Evolutionary conservation across 2,113 vertebrate species (phyloP).

Genomic region (Macrotis lagotis): DNA sequence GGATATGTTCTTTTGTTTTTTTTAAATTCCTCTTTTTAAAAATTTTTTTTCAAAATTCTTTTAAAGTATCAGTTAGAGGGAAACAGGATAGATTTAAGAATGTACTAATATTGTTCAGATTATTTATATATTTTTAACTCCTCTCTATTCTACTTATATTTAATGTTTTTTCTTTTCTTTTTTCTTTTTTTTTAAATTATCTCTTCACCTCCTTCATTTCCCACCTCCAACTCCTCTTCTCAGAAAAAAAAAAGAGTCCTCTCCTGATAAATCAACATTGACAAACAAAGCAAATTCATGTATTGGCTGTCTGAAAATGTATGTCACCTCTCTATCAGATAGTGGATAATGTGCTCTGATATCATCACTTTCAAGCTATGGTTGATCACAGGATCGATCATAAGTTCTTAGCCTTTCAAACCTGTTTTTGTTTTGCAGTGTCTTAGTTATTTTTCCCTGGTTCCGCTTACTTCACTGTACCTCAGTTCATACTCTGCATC

Average conservation of each 20-base stretch:
- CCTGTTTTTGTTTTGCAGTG: not conserved
- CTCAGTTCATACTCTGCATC: not conserved
- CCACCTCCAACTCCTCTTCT: not conserved
- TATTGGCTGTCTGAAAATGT: not conserved
- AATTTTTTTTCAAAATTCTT: not conserved
- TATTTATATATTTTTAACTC: not conserved
- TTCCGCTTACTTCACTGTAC: not conserved
- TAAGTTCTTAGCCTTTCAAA: not conserved
- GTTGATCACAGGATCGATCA: not conserved
- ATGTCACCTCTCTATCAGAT: not conserved
- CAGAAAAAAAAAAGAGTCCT: not conserved
- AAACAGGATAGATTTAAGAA: not conserved
- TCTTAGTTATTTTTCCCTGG: not conserved
- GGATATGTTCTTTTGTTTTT: not conserved
- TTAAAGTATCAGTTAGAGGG: not conserved
- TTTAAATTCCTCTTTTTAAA: not conserved
- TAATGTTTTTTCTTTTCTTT: not conserved
- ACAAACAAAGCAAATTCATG: constrained; percentile 8
- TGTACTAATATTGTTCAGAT: not conserved
- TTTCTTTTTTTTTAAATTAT: not conserved
- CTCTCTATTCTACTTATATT: not conserved
- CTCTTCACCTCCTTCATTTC: not conserved
- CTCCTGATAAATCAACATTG: not conserved
- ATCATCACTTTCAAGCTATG: not conserved
- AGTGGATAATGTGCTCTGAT: not conserved